Evolutionary conservation across 2,888 invertebrate species (phyloP).

Genomic region (Apodemia hepburni): DNA sequence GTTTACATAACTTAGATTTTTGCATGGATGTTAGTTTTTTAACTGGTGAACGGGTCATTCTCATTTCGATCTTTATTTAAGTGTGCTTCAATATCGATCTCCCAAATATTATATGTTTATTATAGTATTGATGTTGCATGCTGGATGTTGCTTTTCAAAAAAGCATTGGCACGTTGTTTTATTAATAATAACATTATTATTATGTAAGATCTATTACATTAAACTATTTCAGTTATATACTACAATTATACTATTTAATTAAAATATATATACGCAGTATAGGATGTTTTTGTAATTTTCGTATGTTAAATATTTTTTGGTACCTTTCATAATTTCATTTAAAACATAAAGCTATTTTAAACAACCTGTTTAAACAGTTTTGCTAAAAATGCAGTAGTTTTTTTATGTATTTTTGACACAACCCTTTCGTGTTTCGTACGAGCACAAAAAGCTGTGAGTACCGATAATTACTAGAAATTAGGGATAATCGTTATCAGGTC

Average conservation of each 20-base stretch:
- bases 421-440: too few relatives aligned
- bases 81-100: conserved; percentile 40
- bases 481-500: too few relatives aligned
- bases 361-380: too few relatives aligned
- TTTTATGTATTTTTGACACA: too few relatives aligned
- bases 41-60: conserved; percentile 62
- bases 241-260: not conserved
- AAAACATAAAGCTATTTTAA: too few relatives aligned
- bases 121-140: conserved; percentile 68
- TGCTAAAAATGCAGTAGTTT: too few relatives aligned
- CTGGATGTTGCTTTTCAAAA: conserved; percentile 63
- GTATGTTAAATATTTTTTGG: too few relatives aligned
- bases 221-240: not conserved
- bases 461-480: too few relatives aligned
- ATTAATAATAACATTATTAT: conserved; percentile 36
- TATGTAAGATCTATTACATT: conserved; percentile 26
- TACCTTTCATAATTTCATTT: too few relatives aligned
- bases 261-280: too few relatives aligned
- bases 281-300: too few relatives aligned
- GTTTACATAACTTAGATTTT: conserved; percentile 23
- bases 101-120: conserved; percentile 36
- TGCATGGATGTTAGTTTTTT: conserved; percentile 36
- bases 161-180: conserved; percentile 63
- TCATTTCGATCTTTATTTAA: conserved; percentile 66
- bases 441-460: too few relatives aligned